Base-by-base conservation (phyloP, 2,113 vertebrate genomes). In the Anthoscopus minutus region DNA sequence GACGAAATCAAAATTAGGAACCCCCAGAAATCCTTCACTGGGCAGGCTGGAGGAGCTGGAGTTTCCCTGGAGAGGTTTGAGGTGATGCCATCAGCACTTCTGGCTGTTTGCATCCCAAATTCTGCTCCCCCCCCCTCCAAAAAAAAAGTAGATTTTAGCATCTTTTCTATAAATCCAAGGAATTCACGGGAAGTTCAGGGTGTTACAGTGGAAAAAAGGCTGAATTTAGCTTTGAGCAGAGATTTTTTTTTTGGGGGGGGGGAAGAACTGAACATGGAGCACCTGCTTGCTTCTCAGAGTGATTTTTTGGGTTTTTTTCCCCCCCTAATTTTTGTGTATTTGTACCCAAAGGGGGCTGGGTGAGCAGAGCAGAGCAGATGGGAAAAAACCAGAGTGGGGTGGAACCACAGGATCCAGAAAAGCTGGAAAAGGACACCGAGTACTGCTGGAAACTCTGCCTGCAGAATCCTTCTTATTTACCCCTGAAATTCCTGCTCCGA, bases 121-220 rank as follows among this genome's bases (percentile, higher is more conserved):
- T 19, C 66, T 27, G 27, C 37, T 30, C 25, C 13, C 21, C n/a
- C n/a, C n/a, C n/a, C n/a, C n/a, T n/a, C n/a, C n/a, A n/a, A n/a
- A n/a, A 7, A 23, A 15, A 72, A 33, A 2, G 5, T 3, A 7
- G 12, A 6, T 4, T 85, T 84, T 28, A 10, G 30, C 37, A 3
- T 33, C 15, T 81, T 85, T 57, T 57, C 53, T 6, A 0, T 10
- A 15, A 77, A 40, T 1, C 11, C 51, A 1, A 27, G 51, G 57
- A 11, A 35, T 25, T 24, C 0, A 0, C 6, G 21, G 1, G 14
- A 2, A 69, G 8, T 56, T 5, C 10, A 8, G 13, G 1, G 23
- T 15, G 27, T 11, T 38, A 3, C 6, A 12, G 19, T 11, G 15
- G 11, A 35, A 20, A 3, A 31, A n/a, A n/a, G 4, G 60, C 22